Conservation (phyloP, 2,888 invertebrate species). For the Heliconius cydno region DNA sequence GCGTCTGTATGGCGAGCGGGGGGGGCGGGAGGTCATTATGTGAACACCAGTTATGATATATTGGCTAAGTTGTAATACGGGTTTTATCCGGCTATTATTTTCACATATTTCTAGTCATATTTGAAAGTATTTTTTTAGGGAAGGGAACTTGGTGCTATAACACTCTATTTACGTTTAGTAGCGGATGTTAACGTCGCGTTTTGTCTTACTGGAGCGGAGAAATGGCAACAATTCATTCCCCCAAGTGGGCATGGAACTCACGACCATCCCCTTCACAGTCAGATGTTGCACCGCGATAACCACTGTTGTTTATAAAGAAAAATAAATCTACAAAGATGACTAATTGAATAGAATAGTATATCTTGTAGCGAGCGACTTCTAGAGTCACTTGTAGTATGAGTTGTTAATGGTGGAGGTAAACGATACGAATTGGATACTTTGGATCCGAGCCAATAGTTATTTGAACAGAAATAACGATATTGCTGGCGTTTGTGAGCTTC, state of each 20-base stretch:
- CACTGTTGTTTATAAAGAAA: background rate
- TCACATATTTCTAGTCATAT: background rate
- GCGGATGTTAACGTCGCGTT: too few relatives aligned
- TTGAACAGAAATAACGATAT: constrained; percentile 17
- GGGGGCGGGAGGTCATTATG: background rate
- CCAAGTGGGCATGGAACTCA: too few relatives aligned
- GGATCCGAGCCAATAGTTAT: constrained; percentile 23
- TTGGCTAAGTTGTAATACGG: background rate
- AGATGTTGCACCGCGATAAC: too few relatives aligned
- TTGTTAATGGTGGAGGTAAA: constrained; percentile 34
- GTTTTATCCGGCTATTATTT: background rate
- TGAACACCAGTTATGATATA: constrained; percentile 18
- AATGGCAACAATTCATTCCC: too few relatives aligned
- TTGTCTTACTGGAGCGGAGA: too few relatives aligned
- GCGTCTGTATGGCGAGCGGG: background rate
- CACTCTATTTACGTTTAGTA: too few relatives aligned
- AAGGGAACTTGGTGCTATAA: too few relatives aligned
- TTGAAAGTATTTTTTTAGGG: background rate
- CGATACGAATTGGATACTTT: constrained; percentile 33
- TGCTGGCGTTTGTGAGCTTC: constrained; percentile 4
- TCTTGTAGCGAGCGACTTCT: constrained; percentile 2
- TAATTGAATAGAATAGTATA: background rate
- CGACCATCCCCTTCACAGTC: too few relatives aligned
- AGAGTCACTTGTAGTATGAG: constrained; percentile 14
- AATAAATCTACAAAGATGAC: background rate